A percentile compares a stretch with the other conserved stretches of the same genome.
Conservation (phyloP, 2,113 vertebrate species). For the Semnornis frantzii region DNA sequence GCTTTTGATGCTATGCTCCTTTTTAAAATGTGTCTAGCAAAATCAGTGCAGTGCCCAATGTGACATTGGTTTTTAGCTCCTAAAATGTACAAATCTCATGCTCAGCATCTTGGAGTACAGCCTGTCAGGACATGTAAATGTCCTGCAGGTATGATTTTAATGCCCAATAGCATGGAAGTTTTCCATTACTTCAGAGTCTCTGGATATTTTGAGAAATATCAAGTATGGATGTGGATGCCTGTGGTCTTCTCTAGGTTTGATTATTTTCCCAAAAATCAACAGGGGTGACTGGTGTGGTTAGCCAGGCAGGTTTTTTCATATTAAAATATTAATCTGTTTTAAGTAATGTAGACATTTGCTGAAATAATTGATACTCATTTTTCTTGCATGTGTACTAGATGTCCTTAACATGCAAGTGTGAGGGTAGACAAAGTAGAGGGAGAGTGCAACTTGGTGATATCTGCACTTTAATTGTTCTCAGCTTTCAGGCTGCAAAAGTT, state of each 20-base stretch:
- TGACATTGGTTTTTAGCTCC: not conserved
- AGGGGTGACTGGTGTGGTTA: not conserved
- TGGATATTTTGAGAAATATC: not conserved
- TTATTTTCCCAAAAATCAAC: not conserved
- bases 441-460: not conserved
- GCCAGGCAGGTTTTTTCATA: not conserved
- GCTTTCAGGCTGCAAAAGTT: not conserved
- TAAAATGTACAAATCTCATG: not conserved
- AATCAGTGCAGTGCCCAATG: not conserved
- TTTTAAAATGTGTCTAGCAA: not conserved
- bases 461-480: not conserved
- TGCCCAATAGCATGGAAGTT: not conserved
- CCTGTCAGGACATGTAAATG: not conserved
- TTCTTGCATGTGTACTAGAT: rapidly evolving
- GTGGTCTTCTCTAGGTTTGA: not conserved
- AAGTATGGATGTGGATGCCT: not conserved
- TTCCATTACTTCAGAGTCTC: not conserved
- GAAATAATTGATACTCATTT: not conserved
- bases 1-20: not conserved
- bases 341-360: not conserved
- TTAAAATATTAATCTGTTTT: not conserved
- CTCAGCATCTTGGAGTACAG: not conserved
- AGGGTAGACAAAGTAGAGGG: not conserved
- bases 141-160: not conserved
- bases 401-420: not conserved